Percentiles rank a stretch among this genome's conserved stretches.
Conservation (phyloP, 1,140 invertebrate genomes). For the Alviniconcha marisindica region DNA sequence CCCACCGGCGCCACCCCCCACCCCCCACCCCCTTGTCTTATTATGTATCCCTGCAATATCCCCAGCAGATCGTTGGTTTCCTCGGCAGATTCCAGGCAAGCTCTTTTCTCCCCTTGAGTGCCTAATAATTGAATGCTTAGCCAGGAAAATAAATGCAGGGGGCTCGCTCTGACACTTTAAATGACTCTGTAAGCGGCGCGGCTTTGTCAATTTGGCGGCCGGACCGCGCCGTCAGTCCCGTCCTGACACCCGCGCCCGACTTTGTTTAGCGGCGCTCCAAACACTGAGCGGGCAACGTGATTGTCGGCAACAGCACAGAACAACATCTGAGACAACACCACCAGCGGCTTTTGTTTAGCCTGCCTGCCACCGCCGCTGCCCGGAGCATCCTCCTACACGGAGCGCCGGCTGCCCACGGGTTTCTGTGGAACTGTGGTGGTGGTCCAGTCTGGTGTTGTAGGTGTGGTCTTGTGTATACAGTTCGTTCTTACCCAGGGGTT, state of each 20-base stretch:
- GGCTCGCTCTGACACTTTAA: conserved; percentile 20
- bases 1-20: too few species aligned
- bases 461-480: too few species aligned
- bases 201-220: neutral
- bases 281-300: neutral
- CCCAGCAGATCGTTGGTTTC: too few species aligned
- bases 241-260: conserved; percentile 28
- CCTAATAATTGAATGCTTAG: conserved; percentile 31
- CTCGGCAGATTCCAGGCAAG: neutral
- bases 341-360: too few species aligned
- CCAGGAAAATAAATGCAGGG: conserved; percentile 19
- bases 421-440: too few species aligned
- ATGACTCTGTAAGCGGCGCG: conserved; percentile 24
- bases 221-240: conserved; percentile 2
- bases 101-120: conserved; percentile 27
- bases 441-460: too few species aligned
- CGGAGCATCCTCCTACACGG: too few species aligned
- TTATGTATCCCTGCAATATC: too few species aligned
- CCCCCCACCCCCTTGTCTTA: too few species aligned
- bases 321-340: conserved; percentile 5
- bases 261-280: conserved; percentile 26
- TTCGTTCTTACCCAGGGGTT: too few species aligned
- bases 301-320: conserved; percentile 9
- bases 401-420: too few species aligned
- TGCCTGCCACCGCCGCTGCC: too few species aligned